These are phyloP conservation scores for Falco concolor DNA, from an alignment of 2,797 vertebrate genomes.

Conservation along the genomic window DNA sequence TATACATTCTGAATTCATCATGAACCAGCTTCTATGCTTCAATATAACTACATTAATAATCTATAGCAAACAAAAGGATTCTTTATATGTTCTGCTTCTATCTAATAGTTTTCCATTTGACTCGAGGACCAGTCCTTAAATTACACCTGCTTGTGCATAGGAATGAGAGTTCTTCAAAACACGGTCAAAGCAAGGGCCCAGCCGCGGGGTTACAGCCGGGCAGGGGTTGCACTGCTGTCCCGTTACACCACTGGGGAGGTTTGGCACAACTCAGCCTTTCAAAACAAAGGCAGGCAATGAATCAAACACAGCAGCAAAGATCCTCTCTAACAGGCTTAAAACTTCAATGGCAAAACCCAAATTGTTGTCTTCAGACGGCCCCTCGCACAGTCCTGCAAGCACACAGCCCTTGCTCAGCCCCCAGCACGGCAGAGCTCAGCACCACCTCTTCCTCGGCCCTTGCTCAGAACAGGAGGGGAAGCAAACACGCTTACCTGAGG, in stretches of 20 bases:
- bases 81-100: neutral
- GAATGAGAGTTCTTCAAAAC: neutral
- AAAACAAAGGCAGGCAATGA: neutral
- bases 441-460: neutral
- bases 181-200: neutral
- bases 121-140: neutral
- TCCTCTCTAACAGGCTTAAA: neutral
- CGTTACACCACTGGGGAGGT: neutral
- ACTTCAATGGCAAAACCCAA: neutral
- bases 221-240: neutral
- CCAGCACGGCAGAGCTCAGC: neutral
- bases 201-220: neutral
- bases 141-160: neutral
- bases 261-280: neutral
- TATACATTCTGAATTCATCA: neutral
- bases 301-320: neutral
- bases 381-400: neutral
- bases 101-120: neutral
- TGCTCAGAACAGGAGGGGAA: neutral
- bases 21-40: neutral
- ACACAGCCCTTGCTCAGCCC: neutral
- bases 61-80: neutral
- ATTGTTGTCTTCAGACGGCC: neutral
- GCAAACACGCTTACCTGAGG: neutral
- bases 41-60: neutral